Base-by-base conservation (phyloP, 2,888 invertebrate species). In the Brenthis daphne region DNA sequence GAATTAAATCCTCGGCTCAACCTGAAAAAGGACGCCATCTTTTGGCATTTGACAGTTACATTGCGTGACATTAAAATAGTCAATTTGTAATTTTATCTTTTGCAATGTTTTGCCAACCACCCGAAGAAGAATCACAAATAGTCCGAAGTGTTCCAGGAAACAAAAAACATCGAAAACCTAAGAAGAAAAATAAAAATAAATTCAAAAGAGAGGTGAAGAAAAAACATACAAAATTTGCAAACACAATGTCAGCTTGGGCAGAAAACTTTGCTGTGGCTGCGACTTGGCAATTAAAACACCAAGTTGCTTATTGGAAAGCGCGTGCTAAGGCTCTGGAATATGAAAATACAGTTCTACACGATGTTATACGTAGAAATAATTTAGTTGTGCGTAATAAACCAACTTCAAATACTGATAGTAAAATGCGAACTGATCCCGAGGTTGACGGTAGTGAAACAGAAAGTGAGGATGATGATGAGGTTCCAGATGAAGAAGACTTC, bases 291-390 rank as follows among this genome's bases (percentile, higher is more conserved):
- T 77, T 93, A 65, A 90, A 93, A 77, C 94, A 95, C 74, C 93
- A 94, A 83, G 75, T 94, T 11, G 93, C 94, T 1, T 94, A 93
- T 78, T 95, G 95, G 95, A 95, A 94, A 80, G 93, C 94, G 0
- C 90, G 90, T 74, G 94, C 94, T 0, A 85, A 87, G 56, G 92
- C 94, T 57, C 83, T 94, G 61, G 93, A 94, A 79, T 90, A 93
- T 74, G 95, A 95, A 82, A 95, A 95, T 78, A 81, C 83, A 60
- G 85, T 94, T 76, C 78, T 95, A 57, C 92, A 93, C 56, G 88
- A 93, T 57, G 92, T 94, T 57, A 87, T 94, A 57, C 82, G 83
- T 51, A 82, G 84, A 70, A 86, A 85, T 69, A 81, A 83, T 51
- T 70, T 75, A 0, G 73, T 12, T 12, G 61, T 61, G 11, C 64